Conservation (phyloP, 2,113 vertebrate genomes). For the Sinocyclocheilus anshuiensis region DNA sequence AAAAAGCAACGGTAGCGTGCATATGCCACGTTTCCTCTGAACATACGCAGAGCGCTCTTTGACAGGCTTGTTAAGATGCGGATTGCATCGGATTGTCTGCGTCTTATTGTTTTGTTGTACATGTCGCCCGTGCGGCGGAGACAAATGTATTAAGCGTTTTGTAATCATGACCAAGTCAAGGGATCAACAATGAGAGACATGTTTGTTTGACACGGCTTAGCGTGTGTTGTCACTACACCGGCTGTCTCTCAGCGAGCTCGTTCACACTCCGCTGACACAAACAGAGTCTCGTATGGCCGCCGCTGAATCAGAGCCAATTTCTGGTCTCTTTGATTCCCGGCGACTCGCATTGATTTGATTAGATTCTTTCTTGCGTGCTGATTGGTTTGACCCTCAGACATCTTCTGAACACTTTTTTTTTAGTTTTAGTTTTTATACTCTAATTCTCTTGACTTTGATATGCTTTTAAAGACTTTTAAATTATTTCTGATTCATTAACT, state of each 20-base stretch:
- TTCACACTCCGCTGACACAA: slow-evolving; percentile 20
- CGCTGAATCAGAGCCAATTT: neutral
- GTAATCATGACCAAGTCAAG: slow-evolving; percentile 33
- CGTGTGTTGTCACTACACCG: slow-evolving; percentile 30
- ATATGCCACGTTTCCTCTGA: neutral
- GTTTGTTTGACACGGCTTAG: slow-evolving; percentile 45
- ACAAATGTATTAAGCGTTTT: slow-evolving; percentile 15
- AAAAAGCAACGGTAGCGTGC: neutral
- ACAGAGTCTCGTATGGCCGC: slow-evolving; percentile 5
- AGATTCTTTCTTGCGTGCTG: neutral
- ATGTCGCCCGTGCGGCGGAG: neutral
- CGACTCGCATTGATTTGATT: slow-evolving; percentile 10
- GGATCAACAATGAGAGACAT: slow-evolving; percentile 39
- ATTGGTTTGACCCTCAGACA: slow-evolving; percentile 34
- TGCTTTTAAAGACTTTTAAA: neutral
- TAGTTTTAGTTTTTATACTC: neutral
- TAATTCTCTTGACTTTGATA: slow-evolving; percentile 23
- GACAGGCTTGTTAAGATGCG: slow-evolving; percentile 29
- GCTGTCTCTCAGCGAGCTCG: slow-evolving; percentile 18
- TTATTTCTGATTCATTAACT: slow-evolving; percentile 22
- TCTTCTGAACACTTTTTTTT: neutral
- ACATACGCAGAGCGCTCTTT: slow-evolving; percentile 7
- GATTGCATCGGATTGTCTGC: neutral
- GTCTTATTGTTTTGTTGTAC: neutral
- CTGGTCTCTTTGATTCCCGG: neutral